Conservation (phyloP, 2,113 vertebrate species). For the Phyllopteryx taeniolatus region DNA sequence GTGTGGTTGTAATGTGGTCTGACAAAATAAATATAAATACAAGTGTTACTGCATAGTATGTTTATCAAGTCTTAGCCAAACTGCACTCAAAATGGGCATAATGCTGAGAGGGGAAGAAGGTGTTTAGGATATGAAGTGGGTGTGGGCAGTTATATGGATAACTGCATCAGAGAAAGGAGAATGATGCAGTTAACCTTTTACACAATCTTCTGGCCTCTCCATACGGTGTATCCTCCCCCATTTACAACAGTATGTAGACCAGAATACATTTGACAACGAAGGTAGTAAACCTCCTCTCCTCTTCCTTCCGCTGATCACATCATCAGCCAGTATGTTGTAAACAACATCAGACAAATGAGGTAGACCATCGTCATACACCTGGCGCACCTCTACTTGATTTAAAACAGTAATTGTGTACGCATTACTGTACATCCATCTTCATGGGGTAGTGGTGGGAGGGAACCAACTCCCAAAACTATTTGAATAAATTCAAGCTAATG, state of each 20-base stretch:
- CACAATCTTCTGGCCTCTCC: background rate
- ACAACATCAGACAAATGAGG: background rate
- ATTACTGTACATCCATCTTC: background rate
- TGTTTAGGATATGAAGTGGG: background rate
- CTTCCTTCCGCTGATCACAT: background rate
- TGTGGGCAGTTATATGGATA: background rate
- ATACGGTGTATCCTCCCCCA: background rate
- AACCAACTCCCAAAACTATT: too few species aligned
- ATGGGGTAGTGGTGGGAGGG: background rate
- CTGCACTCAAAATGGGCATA: background rate
- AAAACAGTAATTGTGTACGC: background rate
- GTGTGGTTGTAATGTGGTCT: background rate
- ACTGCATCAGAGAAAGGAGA: background rate
- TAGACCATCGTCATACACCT: background rate
- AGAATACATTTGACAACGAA: background rate
- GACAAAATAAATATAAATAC: background rate
- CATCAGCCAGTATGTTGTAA: background rate
- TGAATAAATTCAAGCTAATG: too few species aligned
- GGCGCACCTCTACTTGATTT: background rate
- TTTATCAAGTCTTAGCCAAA: too few species aligned
- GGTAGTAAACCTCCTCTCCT: background rate
- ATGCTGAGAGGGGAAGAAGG: background rate
- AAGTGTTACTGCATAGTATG: background rate
- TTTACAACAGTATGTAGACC: background rate
- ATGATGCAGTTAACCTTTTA: background rate